Percentiles rank a stretch among this genome's conserved stretches.
These are phyloP conservation scores for Macropis europaea DNA, from an alignment of 2,888 invertebrate genomes.

Conservation along the genomic window DNA sequence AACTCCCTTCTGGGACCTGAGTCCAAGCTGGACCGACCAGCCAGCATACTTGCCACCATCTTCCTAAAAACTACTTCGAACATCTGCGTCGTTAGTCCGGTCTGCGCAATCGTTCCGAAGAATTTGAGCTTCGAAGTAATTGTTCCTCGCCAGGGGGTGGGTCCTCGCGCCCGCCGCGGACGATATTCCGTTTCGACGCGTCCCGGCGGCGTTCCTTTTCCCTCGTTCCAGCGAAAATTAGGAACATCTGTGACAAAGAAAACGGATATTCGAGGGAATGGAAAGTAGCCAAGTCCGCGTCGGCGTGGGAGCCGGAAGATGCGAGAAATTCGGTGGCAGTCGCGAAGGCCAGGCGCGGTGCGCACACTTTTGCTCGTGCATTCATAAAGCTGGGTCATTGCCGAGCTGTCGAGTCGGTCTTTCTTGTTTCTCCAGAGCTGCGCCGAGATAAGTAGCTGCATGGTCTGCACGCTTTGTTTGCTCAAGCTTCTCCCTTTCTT, in stretches of 20 bases:
- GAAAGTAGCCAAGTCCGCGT: conserved; percentile 52
- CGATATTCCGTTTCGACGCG: conserved; percentile 31
- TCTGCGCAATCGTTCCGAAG: no score
- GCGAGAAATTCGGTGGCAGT: conserved; percentile 53
- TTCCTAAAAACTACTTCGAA: no score
- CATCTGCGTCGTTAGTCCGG: neutral
- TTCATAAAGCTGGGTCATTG: conserved; percentile 66
- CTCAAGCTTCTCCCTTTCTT: conserved; percentile 49
- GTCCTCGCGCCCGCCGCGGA: neutral
- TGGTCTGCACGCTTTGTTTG: conserved; percentile 62
- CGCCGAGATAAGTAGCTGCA: conserved; percentile 61
- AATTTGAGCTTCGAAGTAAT: no score
- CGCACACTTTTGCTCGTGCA: conserved; percentile 52
- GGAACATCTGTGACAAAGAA: conserved; percentile 44
- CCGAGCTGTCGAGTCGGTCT: conserved; percentile 61
- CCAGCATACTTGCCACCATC: no score
- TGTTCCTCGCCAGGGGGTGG: neutral
- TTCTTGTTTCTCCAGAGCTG: conserved; percentile 55
- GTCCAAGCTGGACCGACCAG: no score
- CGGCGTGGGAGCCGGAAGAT: conserved; percentile 46
- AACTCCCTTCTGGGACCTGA: no score
- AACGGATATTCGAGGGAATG: conserved; percentile 42
- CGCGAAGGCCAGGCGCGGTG: conserved; percentile 17
- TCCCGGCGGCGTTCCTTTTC: neutral
- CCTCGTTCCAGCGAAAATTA: conserved; percentile 30